Evolutionary conservation across 2,113 vertebrate species (phyloP).

Genomic region (Gracilinanus agilis): DNA sequence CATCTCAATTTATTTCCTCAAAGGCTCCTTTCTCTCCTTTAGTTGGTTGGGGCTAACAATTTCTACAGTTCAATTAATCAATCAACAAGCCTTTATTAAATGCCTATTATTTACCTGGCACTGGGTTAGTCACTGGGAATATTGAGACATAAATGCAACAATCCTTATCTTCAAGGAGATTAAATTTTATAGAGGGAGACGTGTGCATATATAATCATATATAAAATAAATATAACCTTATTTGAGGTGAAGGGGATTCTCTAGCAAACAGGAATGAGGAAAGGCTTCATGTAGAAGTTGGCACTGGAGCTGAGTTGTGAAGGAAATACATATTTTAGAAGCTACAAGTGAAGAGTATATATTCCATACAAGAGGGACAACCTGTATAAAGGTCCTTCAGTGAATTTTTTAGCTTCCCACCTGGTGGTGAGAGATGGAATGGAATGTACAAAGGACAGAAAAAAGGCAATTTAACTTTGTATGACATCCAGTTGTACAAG

Average conservation of each 20-base stretch:
- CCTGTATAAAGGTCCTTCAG: not conserved
- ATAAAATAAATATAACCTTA: not conserved
- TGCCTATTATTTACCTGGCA: not conserved
- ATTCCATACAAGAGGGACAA: not conserved
- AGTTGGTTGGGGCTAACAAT: not conserved
- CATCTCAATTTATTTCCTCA: not conserved
- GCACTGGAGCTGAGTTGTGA: not conserved
- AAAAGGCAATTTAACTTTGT: not conserved
- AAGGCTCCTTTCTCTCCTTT: not conserved
- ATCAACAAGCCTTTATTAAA: too few relatives aligned
- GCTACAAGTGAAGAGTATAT: not conserved
- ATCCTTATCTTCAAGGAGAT: not conserved
- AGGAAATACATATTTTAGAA: not conserved
- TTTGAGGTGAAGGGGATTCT: not conserved
- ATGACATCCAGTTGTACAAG: not conserved
- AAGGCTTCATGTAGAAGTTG: not conserved
- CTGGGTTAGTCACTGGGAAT: not conserved
- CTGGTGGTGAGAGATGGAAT: too few relatives aligned
- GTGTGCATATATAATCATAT: not conserved
- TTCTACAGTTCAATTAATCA: not conserved
- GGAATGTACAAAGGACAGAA: not conserved
- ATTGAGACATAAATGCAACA: not conserved
- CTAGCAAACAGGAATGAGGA: not conserved
- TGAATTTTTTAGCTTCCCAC: not conserved
- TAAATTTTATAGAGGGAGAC: not conserved